Conservation (phyloP, 2,888 invertebrate genomes). For the Rhingia campestris region DNA sequence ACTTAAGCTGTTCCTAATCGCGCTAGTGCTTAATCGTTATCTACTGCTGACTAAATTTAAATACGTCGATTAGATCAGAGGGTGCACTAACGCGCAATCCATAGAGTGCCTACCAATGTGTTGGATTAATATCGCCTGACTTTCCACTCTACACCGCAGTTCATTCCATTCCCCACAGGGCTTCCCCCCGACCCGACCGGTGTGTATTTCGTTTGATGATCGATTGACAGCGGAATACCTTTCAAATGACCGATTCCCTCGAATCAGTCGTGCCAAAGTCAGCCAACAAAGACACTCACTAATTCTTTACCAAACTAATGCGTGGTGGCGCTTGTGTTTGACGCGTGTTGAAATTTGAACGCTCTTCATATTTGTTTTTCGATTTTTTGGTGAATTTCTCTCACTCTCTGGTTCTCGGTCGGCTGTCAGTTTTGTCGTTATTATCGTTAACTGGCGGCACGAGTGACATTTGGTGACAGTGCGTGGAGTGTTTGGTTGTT, state of each 20-base stretch:
- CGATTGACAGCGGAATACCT: constrained; percentile 31
- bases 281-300: background rate
- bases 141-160: constrained; percentile 29
- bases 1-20: constrained; percentile 1
- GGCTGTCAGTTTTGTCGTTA: constrained; percentile 24
- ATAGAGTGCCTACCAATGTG: constrained; percentile 4
- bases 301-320: background rate
- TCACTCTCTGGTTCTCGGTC: constrained; percentile 19
- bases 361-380: background rate
- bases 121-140: constrained; percentile 39
- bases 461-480: constrained; percentile 42
- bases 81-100: background rate
- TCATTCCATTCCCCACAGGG: background rate
- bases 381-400: constrained; percentile 44
- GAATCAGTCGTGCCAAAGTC: constrained; percentile 17
- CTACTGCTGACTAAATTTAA: constrained; percentile 15
- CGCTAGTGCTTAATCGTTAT: constrained; percentile 15
- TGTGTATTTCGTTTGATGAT: constrained; percentile 39
- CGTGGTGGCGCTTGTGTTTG: constrained; percentile 6
- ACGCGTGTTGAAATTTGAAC: constrained; percentile 18
- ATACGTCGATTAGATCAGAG: constrained; percentile 23
- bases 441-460: constrained; percentile 2
- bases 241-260: constrained; percentile 39
- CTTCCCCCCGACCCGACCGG: background rate
- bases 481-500: constrained; percentile 33